Conservation (phyloP, 2,113 vertebrate species). For the Toxostoma redivivum region DNA sequence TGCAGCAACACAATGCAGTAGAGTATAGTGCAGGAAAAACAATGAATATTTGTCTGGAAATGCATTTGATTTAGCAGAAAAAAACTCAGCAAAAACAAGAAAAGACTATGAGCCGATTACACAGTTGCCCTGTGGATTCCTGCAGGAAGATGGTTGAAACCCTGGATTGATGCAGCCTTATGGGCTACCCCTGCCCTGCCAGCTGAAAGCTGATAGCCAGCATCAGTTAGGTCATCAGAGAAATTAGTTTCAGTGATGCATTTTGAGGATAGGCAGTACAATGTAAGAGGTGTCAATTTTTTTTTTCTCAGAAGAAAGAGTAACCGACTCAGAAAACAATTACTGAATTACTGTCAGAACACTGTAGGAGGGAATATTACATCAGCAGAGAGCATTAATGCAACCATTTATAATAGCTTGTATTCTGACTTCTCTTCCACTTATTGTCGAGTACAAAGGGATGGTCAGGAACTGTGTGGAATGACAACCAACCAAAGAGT, state of each 20-base stretch:
- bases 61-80: not conserved
- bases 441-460: conserved; percentile 2
- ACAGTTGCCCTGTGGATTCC: not conserved
- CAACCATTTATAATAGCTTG: not conserved
- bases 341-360: conserved; percentile 26
- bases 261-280: not conserved
- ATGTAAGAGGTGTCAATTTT: not conserved
- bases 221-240: not conserved
- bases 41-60: not conserved
- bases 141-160: not conserved
- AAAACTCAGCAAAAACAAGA: not conserved
- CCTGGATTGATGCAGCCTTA: not conserved
- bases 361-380: conserved; percentile 24
- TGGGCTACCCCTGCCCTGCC: not conserved
- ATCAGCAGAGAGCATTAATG: not conserved
- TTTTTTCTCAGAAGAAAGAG: not conserved
- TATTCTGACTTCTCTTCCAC: conserved; percentile 3
- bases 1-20: not conserved
- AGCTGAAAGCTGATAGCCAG: not conserved
- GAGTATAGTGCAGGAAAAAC: not conserved
- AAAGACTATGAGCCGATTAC: fast-evolving
- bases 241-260: not conserved
- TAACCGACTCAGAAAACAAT: conserved; percentile 25
- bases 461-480: not conserved
- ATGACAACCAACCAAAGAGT: not conserved